Base-by-base conservation (phyloP, 1,140 invertebrate genomes). In the Drosophila sp. region DNA sequence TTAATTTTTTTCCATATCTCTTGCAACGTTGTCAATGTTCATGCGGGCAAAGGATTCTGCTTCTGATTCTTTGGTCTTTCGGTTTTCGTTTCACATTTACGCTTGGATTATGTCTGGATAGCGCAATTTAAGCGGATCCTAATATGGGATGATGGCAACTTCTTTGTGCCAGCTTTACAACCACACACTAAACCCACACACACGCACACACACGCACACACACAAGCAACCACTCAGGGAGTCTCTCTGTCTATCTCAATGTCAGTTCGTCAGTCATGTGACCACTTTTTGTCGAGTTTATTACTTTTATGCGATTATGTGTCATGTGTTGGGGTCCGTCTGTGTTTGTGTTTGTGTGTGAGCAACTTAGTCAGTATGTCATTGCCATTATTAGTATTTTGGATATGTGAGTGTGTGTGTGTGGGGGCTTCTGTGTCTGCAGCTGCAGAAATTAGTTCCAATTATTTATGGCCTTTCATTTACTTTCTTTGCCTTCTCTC, bases 301-400 rank as follows among this genome's bases (percentile, higher is more conserved):
- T 87, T 87, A 89, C 78, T 82, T 87, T 87, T 82, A 87, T 87
- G 83, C 77, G 82, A 86, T 86, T 87, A 86, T 86, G 78, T 87
- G 82, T 78, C 78, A 65, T 59, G 78, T 81, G 74, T 67, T 72
- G 45, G 57, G 66, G 25, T 36, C 48, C 25, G 54, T 29, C 16
- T 54, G 21, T 51, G 21, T 27, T 7, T 27, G 7, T 50, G 21
- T 58, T 6, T 14, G 29, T 66, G 40, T 41, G 48, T 13, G 29
- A 7, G 7, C 4, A 5, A n/a, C 29, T 0, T 50, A 16, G 32
- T 18, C 50, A 53, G 62, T 82, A 57, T 86, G 82, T 78, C 82
- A 78, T 78, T 80, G 81, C 53, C 78, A 75, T 86, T 86, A 83
- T 84, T 84, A 84, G 80, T 80, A n/a, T n/a, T n/a, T n/a, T n/a